Evolutionary conservation across 2,113 vertebrate species (phyloP).

Genomic region (Chloropsis hardwickii): DNA sequence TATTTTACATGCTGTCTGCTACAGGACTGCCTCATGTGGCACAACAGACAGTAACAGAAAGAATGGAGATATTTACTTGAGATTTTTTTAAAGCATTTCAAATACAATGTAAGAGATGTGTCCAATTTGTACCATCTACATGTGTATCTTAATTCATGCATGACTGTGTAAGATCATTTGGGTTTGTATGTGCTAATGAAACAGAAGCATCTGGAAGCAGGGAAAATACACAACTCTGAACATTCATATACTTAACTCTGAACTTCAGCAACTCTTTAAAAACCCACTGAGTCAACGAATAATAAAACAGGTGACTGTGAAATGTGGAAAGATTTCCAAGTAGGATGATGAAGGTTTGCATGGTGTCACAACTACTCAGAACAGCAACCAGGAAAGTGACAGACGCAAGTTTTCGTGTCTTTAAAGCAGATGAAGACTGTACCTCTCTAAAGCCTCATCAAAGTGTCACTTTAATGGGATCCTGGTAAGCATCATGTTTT

Average conservation of each 20-base stretch:
- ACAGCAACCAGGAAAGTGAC: neutral
- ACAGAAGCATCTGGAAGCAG: neutral
- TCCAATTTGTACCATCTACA: neutral
- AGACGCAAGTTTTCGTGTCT: neutral
- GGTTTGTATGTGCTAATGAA: neutral
- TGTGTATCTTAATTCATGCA: neutral
- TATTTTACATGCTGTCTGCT: neutral
- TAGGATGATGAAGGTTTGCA: neutral
- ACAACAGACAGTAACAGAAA: neutral
- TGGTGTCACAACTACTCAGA: neutral
- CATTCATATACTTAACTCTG: neutral
- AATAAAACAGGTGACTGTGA: neutral
- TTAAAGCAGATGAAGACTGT: neutral
- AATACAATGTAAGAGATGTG: accelerated
- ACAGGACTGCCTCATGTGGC: neutral
- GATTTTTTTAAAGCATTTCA: neutral
- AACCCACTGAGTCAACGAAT: neutral
- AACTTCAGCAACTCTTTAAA: neutral
- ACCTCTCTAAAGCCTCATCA: neutral
- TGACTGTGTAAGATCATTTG: accelerated
- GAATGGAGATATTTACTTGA: neutral
- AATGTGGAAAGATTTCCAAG: neutral
- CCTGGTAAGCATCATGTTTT: neutral
- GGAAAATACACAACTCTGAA: neutral
- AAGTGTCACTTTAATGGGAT: neutral